Evolutionary conservation across 2,888 invertebrate species (phyloP), one percentile per base, ranked within the genome.

Genomic region (Eutolmus rufibarbis): DNA sequence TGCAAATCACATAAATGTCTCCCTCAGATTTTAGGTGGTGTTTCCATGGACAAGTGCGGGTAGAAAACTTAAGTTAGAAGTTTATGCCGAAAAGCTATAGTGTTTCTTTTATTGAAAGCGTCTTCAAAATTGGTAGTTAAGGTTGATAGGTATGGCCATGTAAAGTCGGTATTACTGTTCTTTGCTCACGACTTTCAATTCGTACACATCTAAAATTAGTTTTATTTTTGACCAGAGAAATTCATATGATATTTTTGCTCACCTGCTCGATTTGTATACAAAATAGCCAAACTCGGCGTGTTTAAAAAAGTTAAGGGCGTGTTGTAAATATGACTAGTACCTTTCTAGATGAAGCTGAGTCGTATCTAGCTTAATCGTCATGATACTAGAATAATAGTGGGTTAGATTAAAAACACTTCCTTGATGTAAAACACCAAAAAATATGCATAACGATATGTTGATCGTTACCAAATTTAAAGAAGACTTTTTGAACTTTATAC

Each of bases 371-470:
- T 94, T 94, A 2, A 93, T 91, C 86, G 91, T 91, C 89, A 95
- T 91, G 91, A 96, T 95, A 28, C 40, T 5, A 14, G 95, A 94
- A 74, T 97, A 93, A 89, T 94, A 94, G 82, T 94, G 94, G 0
- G 95, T 93, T 51, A 96, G 93, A 0, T 95, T 94, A 90, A 95
- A 94, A 66, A 97, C 94, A 0, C 98, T 98, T 12, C 96, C 98
- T 93, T 98, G 98, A 91, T 98, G 98, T 14, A 97, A 90, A 90
- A 97, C 97, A 0, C 98, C 98, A 91, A 95, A 98, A 91, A 98
- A 96, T 37, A 97, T 88, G 0, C 95, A 94, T 4, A 96, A 91
- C 8, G 95, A 46, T 4, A 96, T 91, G 90, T 98, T 98, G 28
- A 94, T 92, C 7, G 94, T 90, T 96, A 95, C 97, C 98, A 96